Percentiles rank a stretch among this genome's conserved stretches.
These are phyloP conservation scores for Eupithecia abbreviata DNA, from an alignment of 2,888 invertebrate genomes.

Conservation along the genomic window DNA sequence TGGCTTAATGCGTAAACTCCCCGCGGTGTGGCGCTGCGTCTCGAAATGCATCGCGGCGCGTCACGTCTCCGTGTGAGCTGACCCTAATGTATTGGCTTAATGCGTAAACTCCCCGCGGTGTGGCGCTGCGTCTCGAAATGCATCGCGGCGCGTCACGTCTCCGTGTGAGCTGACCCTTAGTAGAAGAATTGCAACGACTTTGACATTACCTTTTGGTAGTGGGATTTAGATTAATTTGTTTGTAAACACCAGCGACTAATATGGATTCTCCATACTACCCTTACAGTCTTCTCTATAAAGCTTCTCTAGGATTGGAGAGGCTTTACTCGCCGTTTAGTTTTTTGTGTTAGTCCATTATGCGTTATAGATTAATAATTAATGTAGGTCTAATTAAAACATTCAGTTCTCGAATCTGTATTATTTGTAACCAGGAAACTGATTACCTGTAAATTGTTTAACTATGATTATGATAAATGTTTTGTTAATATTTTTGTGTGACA, in stretches of 20 bases:
- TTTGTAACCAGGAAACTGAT: not conserved
- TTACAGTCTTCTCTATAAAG: not conserved
- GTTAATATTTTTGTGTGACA: not conserved
- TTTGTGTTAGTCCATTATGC: conserved; percentile 15
- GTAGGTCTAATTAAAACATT: conserved; percentile 13
- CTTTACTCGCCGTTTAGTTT: not conserved
- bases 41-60: no score
- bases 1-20: no score
- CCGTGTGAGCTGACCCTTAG: no score
- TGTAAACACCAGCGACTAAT: not conserved
- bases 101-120: no score
- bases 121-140: no score
- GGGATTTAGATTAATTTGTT: not conserved
- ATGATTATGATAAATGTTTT: not conserved
- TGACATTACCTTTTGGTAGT: not conserved
- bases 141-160: no score
- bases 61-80: no score
- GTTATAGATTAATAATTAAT: not conserved
- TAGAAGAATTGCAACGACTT: not conserved
- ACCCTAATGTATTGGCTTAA: no score
- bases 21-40: no score
- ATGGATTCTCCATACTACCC: not conserved
- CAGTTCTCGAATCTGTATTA: conserved; percentile 32
- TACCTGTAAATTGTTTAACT: not conserved
- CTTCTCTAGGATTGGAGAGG: no score